phyloP scores from a whole-genome alignment of 2,888 invertebrate species.

The Prostheceraeus crozeri region DNA sequence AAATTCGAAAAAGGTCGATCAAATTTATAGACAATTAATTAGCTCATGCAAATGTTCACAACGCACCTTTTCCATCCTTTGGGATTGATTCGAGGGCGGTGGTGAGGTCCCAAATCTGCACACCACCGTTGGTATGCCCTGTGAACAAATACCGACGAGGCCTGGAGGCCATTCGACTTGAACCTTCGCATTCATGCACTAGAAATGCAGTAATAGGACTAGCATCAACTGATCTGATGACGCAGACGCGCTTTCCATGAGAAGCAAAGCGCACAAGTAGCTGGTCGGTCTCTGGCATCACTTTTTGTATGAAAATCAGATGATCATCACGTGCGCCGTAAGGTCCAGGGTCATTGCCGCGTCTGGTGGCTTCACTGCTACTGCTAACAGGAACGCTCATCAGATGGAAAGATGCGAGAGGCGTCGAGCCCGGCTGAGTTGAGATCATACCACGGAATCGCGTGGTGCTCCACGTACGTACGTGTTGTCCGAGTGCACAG shows the following conservation, averaged over 20 bases:
- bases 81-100: slow-evolving; percentile 72
- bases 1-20: slow-evolving; percentile 5
- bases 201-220: slow-evolving; percentile 87
- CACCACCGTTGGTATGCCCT: slow-evolving; percentile 54
- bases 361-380: slow-evolving; percentile 41
- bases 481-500: slow-evolving; percentile 95
- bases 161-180: slow-evolving; percentile 78
- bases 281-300: slow-evolving; percentile 90
- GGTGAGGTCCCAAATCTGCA: slow-evolving; percentile 87
- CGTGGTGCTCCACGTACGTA: slow-evolving; percentile 90
- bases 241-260: slow-evolving; percentile 67
- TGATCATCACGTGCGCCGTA: slow-evolving; percentile 97
- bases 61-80: no score
- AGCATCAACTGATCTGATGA: slow-evolving; percentile 68
- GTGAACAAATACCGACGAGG: slow-evolving; percentile 65
- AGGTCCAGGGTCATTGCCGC: slow-evolving; percentile 64
- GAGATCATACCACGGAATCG: slow-evolving; percentile 96
- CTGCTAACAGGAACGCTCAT: slow-evolving; percentile 42
- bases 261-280: slow-evolving; percentile 86
- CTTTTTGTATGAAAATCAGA: slow-evolving; percentile 90
- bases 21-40: no score
- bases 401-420: slow-evolving; percentile 91
- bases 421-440: slow-evolving; percentile 94
- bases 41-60: no score
- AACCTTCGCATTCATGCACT: slow-evolving; percentile 94